Percentiles rank a stretch among this genome's conserved stretches.
These are phyloP conservation scores for Microctenopoma lineatum DNA, from an alignment of 2,797 vertebrate species.

Conservation along the genomic window DNA sequence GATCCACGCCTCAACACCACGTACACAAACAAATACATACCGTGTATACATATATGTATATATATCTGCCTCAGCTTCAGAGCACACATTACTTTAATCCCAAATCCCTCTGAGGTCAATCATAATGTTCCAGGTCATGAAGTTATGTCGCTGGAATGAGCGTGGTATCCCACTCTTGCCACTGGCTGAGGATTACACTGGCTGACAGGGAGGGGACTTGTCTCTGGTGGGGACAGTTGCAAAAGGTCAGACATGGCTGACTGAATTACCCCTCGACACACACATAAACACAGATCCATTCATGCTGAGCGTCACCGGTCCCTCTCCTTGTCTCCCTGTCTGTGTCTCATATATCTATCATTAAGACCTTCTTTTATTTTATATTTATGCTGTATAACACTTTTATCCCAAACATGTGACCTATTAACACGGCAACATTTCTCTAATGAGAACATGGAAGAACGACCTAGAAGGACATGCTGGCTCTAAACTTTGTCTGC, in stretches of 20 bases:
- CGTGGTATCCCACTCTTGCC: constrained; percentile 32
- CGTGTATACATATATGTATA: constrained; percentile 14
- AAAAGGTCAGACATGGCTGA: constrained; percentile 47
- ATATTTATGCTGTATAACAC: too few species aligned
- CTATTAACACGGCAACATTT: too few species aligned
- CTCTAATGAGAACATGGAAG: too few species aligned
- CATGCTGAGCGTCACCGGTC: neutral
- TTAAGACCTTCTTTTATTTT: too few species aligned
- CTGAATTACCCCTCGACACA: constrained; percentile 34
- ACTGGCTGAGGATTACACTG: constrained; percentile 60
- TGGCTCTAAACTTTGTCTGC: too few species aligned
- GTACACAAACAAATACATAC: constrained; percentile 15
- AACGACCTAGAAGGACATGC: too few species aligned
- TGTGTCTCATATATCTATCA: neutral
- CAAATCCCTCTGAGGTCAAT: constrained; percentile 58
- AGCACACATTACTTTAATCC: constrained; percentile 53
- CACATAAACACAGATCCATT: constrained; percentile 22
- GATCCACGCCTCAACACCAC: constrained; percentile 10
- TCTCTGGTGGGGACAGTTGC: constrained; percentile 53
- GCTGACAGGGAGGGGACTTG: constrained; percentile 51
- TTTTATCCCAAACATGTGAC: too few species aligned
- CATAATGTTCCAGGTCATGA: constrained; percentile 67
- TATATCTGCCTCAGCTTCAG: neutral
- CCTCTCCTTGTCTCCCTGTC: neutral
- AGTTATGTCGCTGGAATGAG: constrained; percentile 36